Base-by-base conservation (phyloP, 2,113 vertebrate species). In the Pyrgilauda ruficollis region DNA sequence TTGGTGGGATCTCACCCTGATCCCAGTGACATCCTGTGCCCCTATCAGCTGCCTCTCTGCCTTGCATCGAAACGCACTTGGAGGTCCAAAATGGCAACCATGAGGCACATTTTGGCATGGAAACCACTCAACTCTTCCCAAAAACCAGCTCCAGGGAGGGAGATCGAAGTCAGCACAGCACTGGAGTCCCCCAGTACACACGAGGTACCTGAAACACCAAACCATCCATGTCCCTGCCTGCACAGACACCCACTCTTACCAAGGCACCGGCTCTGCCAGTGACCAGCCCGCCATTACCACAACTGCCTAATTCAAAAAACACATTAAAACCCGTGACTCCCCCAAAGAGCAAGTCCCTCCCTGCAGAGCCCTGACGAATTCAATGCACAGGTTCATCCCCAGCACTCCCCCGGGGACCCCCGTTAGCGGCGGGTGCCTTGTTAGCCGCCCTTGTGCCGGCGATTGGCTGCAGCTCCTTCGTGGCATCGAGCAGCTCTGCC, bases 401-500 rank as follows among this genome's bases (percentile, higher is more conserved):
- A 26, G 12, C 53, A 6, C 22, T 55, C 31, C 70, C 43, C 56
- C 0, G 0, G 79, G 67, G 56, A 10, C 31, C 70, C 68, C 73
- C 11, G 4, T 47, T 41, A 58, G 67, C 4, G 39, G 64, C 27
- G 18, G 89, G 82, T 82, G 85, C 82, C 95, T 94, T 74, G 66
- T 96, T 93, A 91, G 47, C 64, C 63, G 28, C 13, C 39, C 0
- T 13, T 6, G 28, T 30, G 62, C 76, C 2, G 18, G 35, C 10
- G 6, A 81, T 35, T 67, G 88, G 87, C 61, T 70, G 80, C 35
- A 5, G 5, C 52, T 43, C 26, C 0, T 70, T 53, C 3, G 67
- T 33, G 52, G 91, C 50, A 2, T 82, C 24, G 56, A 87, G 75
- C n/a, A 21, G 82, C 61, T 82, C 86, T 94, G 93, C 90, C 90